A percentile compares a stretch with the other conserved stretches of the same genome.
These are phyloP conservation scores for Resseliella maxima DNA, from an alignment of 2,888 invertebrate species.

Conservation along the genomic window DNA sequence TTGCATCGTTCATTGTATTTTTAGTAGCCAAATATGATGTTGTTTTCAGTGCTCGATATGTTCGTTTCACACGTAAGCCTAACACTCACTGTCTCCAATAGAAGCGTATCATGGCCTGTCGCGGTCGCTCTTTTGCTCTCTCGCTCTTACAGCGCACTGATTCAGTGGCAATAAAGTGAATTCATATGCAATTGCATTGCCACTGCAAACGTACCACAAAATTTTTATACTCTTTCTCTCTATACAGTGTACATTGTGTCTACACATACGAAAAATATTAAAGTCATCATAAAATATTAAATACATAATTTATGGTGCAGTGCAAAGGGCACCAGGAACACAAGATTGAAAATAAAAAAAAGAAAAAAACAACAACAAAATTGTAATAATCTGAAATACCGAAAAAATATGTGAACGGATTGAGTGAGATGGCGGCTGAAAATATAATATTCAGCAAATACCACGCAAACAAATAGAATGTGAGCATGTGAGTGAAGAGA, in stretches of 20 bases:
- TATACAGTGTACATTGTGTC: too few species aligned
- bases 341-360: too few species aligned
- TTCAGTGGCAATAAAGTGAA: not conserved
- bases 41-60: constrained; percentile 5
- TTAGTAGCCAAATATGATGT: constrained; percentile 14
- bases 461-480: too few species aligned
- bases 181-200: not conserved
- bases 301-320: constrained; percentile 36
- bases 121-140: not conserved
- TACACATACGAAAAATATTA: constrained; percentile 42
- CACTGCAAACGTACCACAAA: constrained; percentile 15
- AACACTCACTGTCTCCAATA: not conserved
- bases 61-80: not conserved
- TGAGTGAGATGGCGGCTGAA: not conserved
- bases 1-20: constrained; percentile 26
- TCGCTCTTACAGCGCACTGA: not conserved
- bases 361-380: not conserved
- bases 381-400: constrained; percentile 32
- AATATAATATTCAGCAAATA: not conserved
- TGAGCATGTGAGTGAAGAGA: not conserved
- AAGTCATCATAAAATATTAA: constrained; percentile 55
- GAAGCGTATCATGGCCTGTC: not conserved
- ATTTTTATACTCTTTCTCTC: constrained; percentile 23
- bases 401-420: not conserved
- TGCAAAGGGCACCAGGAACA: constrained; percentile 21